phyloP scores from a whole-genome alignment of 2,888 invertebrate genomes.

The Phymatocera aterrima region DNA sequence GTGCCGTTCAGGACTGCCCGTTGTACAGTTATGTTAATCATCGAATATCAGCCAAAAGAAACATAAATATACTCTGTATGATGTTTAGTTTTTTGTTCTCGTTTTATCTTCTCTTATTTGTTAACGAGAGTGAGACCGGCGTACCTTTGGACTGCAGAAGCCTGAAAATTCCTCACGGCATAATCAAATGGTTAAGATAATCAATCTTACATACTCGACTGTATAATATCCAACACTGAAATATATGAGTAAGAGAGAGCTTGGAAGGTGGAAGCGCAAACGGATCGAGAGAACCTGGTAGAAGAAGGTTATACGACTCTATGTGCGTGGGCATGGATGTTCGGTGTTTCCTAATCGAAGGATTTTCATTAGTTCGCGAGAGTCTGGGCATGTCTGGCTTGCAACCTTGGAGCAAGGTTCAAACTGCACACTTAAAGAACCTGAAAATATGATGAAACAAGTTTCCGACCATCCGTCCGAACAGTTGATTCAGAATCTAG shows the following conservation, averaged over 20 bases:
- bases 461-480: too few relatives aligned
- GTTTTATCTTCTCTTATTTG: neutral
- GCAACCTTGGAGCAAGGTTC: neutral
- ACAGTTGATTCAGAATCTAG: too few relatives aligned
- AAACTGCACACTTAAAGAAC: neutral
- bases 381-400: neutral
- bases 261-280: neutral
- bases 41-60: neutral
- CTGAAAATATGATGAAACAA: neutral
- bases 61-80: neutral
- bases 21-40: slow-evolving; percentile 13
- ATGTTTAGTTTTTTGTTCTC: neutral
- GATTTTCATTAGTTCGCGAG: neutral
- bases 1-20: neutral
- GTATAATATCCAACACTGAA: neutral
- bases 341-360: slow-evolving; percentile 17
- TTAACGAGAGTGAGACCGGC: neutral
- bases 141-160: neutral
- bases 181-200: slow-evolving; percentile 9
- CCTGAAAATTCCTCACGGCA: neutral
- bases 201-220: neutral
- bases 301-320: neutral
- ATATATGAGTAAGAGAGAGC: neutral
- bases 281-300: neutral
- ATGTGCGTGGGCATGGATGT: slow-evolving; percentile 2